Conservation (phyloP, 2,113 vertebrate species). For the Spheniscus mendiculus region DNA sequence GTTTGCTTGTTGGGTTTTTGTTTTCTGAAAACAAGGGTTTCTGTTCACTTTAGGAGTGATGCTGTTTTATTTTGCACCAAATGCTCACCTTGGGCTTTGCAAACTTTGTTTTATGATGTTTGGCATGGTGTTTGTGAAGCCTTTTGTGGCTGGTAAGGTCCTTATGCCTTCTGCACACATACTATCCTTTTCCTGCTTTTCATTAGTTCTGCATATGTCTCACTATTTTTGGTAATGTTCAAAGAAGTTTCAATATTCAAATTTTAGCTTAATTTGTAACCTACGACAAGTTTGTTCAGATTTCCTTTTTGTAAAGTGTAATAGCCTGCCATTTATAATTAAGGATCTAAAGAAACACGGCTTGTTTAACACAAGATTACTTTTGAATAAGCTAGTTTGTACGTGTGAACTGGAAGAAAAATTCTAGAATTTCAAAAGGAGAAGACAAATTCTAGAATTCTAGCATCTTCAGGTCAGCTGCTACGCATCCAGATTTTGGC, state of each 20-base stretch:
- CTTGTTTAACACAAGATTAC: background rate
- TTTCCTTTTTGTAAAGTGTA: background rate
- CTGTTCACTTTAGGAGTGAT: background rate
- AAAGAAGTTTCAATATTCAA: background rate
- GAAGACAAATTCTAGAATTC: background rate
- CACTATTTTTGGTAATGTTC: background rate
- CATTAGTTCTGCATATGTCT: background rate
- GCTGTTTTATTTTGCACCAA: background rate
- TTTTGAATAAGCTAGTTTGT: background rate
- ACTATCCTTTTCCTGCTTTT: background rate
- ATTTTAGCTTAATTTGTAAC: background rate
- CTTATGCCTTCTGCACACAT: background rate
- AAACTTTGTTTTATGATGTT: background rate
- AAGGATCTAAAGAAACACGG: background rate
- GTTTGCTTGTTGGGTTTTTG: background rate
- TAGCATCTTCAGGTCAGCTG: background rate
- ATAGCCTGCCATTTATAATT: background rate
- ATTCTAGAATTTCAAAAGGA: background rate
- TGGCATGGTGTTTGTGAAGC: background rate
- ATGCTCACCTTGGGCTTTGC: background rate
- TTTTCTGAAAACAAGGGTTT: background rate
- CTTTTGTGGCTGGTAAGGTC: background rate
- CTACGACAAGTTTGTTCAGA: background rate
- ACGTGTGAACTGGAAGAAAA: background rate
- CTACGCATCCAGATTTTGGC: background rate